Evolutionary conservation across 37 sponge, comb jelly and placozoan genomes (phyloP), one percentile per base, ranked within the genome.

Genomic region (Haliclona indistincta): DNA sequence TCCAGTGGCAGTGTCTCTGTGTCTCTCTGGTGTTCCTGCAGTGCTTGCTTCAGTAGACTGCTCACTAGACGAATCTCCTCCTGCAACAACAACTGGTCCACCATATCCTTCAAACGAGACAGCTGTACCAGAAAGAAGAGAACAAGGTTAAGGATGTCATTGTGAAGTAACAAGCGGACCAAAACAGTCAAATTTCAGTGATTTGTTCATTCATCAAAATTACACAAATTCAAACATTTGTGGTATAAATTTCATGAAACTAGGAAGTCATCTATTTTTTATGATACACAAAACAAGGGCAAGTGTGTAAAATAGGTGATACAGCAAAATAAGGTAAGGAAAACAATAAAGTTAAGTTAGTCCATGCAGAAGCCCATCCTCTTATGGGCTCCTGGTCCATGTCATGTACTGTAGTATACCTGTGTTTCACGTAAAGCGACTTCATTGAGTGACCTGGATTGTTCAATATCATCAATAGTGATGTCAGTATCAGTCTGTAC

Each of bases 21-120:
- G 42, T 86, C 92, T 73, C 86, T 86, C 64, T 82, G 71, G 32
- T 73, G 55, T 63, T 91, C 92, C 1, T 43, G 41, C 30, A 86
- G 38, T 54, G 78, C 36, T 22, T 78, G 56, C 43, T 81, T 71
- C 54, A 82, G 70, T 20, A 75, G 70, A 58, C 67, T 71, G 38
- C 63, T 39, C 45, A 91, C 34, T 25, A 64, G 56, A 36, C 73
- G 81, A 44, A 47, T 63, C 55, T 79, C 76, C 35, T 86, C 92
- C 11, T 70, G 67, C 6, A 91, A 51, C 71, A 91, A 26, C 19
- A 53, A 65, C 26, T 61, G 60, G 22, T 86, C 87, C 49, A 91
- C 55, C 70, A 83, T 5, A 40, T 79, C 75, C 20, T 56, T 17
- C 30, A 89, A 64, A 4, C 58, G 42, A 13, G 55, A 54, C 34